Conservation (phyloP, 1,140 invertebrate species). For the Drosophila cardini region DNA sequence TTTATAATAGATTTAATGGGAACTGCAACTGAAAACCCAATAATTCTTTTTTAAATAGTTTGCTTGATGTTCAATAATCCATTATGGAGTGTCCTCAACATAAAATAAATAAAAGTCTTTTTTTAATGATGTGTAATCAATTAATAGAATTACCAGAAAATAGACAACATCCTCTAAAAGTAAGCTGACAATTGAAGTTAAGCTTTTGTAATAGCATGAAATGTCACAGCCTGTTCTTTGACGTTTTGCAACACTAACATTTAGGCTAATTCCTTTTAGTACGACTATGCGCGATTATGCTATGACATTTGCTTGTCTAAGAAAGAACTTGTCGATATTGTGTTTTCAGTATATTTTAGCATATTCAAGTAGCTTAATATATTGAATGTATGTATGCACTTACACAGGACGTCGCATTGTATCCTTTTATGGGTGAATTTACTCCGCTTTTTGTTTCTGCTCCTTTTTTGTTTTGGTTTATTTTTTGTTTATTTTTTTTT, state of each 20-base stretch:
- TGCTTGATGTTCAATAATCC: too few species aligned
- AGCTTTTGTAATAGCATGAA: neutral
- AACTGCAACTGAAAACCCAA: too few species aligned
- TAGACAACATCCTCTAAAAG: neutral
- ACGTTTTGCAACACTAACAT: neutral
- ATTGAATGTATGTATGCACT: slow-evolving; percentile 49
- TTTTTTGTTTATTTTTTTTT: slow-evolving; percentile 22
- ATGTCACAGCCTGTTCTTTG: neutral
- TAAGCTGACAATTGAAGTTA: neutral
- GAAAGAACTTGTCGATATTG: slow-evolving; percentile 16
- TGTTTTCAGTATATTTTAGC: slow-evolving; percentile 13
- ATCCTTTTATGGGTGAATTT: slow-evolving; percentile 62
- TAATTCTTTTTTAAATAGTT: too few species aligned
- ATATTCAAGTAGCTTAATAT: slow-evolving; percentile 30
- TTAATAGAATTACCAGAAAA: neutral
- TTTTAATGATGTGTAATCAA: neutral
- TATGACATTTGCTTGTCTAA: neutral
- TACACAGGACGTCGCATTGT: slow-evolving; percentile 52
- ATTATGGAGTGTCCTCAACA: too few species aligned
- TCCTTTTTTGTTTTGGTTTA: slow-evolving; percentile 1
- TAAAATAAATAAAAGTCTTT: too few species aligned
- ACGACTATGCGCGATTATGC: neutral
- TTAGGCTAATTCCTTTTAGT: slow-evolving; percentile 2
- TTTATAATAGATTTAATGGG: too few species aligned
- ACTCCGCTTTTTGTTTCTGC: slow-evolving; percentile 57